Base-by-base conservation (phyloP, 1,140 invertebrate species). In the Rhagoletis pomonella region DNA sequence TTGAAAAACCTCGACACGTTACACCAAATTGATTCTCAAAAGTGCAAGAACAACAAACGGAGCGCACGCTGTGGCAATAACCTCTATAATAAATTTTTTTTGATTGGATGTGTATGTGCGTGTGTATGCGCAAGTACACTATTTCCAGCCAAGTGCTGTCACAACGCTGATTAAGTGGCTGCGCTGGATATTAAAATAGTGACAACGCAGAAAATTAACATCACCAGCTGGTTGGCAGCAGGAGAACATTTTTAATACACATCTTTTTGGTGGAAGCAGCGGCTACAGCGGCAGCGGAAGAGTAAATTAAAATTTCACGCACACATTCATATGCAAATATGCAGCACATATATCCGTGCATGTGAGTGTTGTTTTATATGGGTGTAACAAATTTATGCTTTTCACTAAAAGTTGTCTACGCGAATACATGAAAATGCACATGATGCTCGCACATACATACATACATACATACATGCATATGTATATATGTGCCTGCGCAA, bases 121-220 rank as follows among this genome's bases (percentile, higher is more conserved):
- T 12, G 67, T 73, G 14, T n/a, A 14, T 14, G 67, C 14, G 3
- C 3, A 4, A 12, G 14, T 69, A 4, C 65, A 14, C 7, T 62
- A 62, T 62, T 62, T 5, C 50, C 67, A n/a, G 14, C 42, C 17
- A 44, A 44, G 10, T 5, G 67, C 5, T 73, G 42, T 73, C 42
- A 73, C 14, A 73, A 73, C 67, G 67, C 67, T 73, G 67, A 73
- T 73, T 73, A 73, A 73, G 67, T 73, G 67, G 67, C 42, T 73
- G 67, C 17, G 44, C 39, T 73, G 67, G 39, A 73, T 73, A 73
- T 73, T 47, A 73, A 73, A 73, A 73, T 42, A 73, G 67, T 73
- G 67, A 73, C 67, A 73, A 47, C 14, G 42, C 42, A 73, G 42
- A 73, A 73, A 73, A 73, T 73, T 73, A 47, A 73, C 67, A 73